Evolutionary conservation across 2,888 invertebrate species (phyloP), one percentile per base, ranked within the genome.

Genomic region (Sycophila texana): DNA sequence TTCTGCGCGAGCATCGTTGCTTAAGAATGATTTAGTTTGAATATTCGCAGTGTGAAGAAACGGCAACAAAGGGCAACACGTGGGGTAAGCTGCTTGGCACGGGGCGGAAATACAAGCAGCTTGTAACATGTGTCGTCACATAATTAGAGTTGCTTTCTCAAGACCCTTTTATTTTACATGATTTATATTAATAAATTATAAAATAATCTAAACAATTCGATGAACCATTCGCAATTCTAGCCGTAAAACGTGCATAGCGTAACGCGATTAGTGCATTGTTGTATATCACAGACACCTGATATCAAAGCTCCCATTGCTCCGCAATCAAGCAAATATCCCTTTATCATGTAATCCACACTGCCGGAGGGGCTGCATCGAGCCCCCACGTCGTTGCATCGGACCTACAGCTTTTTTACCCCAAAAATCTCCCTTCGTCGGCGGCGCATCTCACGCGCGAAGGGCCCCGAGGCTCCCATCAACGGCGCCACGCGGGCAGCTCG

Each of bases 361-460:
- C 22, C 39, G 75, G 61, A 75, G 75, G 75, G 60, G 39, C 18
- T 47, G 63, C 63, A 10, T 13, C 12, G 70, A 70, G 63, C 49
- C 49, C 70, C 10, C 7, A 51, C 39, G 74, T 53, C n/a, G 47
- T 57, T 55, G 76, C 70, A 63, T 63, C 76, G 76, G 22, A 20
- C 47, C 63, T 22, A 18, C 55, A n/a, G 13, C 58, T 58, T 18
- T 61, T 71, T 73, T 39, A 10, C 1, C 39, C 18, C 13, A 39
- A 73, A 65, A 72, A 61, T 16, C 60, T 4, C 16, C 13, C 58
- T n/a, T n/a, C 53, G 39, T 39, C 39, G 39, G 0, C n/a, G 12
- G 53, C n/a, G 14, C 53, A 53, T 53, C 53, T n/a, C 53, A 5
- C 53, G 14, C 53, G 14, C n/a, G 53, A n/a, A 53, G 14, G 4